A percentile compares a stretch with the other conserved stretches of the same genome.
phyloP scores from a whole-genome alignment of 2,888 invertebrate species.

The Cephus runcator region DNA sequence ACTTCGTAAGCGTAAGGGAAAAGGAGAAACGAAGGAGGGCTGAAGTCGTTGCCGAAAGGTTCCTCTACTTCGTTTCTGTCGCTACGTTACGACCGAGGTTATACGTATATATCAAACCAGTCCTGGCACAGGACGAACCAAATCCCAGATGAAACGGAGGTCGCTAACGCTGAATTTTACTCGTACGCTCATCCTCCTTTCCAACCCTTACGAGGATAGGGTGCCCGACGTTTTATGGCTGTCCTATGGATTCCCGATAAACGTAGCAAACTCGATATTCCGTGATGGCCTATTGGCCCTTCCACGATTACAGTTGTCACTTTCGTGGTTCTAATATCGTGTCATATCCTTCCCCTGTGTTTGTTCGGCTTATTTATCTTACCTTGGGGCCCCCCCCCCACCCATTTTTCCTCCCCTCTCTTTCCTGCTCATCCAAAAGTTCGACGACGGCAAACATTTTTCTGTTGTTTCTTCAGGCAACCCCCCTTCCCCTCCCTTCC shows the following conservation, averaged over 20 bases:
- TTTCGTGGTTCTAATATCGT: constrained; percentile 2
- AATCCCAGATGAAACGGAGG: not conserved
- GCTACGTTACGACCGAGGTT: not conserved
- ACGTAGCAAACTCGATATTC: constrained; percentile 4
- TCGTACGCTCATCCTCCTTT: not conserved
- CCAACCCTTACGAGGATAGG: not conserved
- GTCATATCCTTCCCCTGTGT: not conserved
- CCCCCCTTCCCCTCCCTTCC: not conserved
- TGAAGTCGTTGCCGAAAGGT: not conserved
- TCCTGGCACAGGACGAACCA: not conserved
- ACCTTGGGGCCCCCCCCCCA: not conserved
- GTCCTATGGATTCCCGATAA: not conserved
- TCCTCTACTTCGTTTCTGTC: not conserved
- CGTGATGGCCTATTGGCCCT: constrained; percentile 1
- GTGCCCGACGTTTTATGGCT: not conserved
- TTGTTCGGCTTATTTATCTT: not conserved
- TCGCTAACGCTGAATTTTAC: not conserved
- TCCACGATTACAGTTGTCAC: not conserved
- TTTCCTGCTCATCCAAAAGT: not conserved
- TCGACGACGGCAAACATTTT: not conserved
- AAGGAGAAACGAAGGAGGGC: not conserved
- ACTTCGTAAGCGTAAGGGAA: not conserved
- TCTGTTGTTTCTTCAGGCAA: not conserved
- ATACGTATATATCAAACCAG: not conserved
- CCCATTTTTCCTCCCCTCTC: not conserved